Evolutionary conservation across 2,113 vertebrate species (phyloP).

Genomic region (Phoxinus phoxinus): DNA sequence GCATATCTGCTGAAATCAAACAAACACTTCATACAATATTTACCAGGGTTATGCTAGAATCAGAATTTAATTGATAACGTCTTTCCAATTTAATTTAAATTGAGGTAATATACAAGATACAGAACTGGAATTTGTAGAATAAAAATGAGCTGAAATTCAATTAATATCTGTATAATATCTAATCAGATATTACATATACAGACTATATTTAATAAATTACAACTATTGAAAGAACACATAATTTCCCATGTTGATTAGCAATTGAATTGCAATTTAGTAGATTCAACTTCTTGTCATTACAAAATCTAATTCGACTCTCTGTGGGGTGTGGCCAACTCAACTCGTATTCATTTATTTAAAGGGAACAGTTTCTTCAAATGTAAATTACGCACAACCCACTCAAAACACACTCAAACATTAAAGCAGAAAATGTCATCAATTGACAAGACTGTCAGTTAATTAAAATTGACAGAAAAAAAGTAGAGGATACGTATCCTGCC

Average conservation of each 20-base stretch:
- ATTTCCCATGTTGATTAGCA: too few species aligned
- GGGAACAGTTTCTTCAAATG: background rate
- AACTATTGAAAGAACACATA: too few species aligned
- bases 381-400: background rate
- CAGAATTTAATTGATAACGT: background rate
- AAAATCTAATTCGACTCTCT: background rate
- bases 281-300: background rate
- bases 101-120: background rate
- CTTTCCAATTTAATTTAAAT: background rate
- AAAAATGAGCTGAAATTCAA: background rate
- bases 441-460: background rate
- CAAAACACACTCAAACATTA: background rate
- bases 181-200: too few species aligned
- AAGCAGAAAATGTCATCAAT: background rate
- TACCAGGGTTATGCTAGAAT: background rate
- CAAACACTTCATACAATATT: background rate
- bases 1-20: background rate
- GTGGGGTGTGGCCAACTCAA: background rate
- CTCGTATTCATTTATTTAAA: background rate
- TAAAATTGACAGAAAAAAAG: background rate
- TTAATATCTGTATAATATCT: background rate
- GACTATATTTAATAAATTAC: too few species aligned
- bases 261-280: background rate
- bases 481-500: background rate
- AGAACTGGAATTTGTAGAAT: background rate